These are phyloP conservation scores for Rostratula benghalensis DNA, from an alignment of 2,113 vertebrate genomes.

Conservation along the genomic window DNA sequence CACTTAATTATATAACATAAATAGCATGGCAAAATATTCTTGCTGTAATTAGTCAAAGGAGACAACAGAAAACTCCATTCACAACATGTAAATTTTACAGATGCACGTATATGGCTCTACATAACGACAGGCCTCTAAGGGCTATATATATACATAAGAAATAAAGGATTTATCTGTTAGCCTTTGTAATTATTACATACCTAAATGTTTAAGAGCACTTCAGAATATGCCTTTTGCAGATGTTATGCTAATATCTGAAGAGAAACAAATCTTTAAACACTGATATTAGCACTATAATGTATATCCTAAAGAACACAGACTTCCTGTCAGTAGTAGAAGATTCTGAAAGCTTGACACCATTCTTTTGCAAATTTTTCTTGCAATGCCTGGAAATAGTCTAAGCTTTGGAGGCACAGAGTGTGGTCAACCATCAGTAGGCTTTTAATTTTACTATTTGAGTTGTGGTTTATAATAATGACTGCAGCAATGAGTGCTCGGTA, in stretches of 20 bases:
- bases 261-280: background rate
- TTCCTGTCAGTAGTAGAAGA: background rate
- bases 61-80: background rate
- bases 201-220: background rate
- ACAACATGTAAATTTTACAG: background rate
- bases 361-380: background rate
- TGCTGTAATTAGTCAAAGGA: background rate
- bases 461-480: background rate
- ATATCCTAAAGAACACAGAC: background rate
- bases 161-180: background rate
- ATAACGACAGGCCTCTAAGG: background rate
- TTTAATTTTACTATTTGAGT: background rate
- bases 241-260: background rate
- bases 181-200: background rate
- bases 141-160: background rate
- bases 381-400: background rate
- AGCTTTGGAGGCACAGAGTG: background rate
- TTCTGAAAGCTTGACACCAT: background rate
- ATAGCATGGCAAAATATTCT: background rate
- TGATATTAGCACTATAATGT: background rate
- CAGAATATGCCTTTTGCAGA: background rate
- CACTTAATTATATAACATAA: background rate
- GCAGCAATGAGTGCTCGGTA: background rate
- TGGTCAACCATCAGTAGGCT: background rate
- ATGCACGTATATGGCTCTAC: accelerated